Conservation (phyloP, 2,797 vertebrate genomes). For the Acomys russatus region DNA sequence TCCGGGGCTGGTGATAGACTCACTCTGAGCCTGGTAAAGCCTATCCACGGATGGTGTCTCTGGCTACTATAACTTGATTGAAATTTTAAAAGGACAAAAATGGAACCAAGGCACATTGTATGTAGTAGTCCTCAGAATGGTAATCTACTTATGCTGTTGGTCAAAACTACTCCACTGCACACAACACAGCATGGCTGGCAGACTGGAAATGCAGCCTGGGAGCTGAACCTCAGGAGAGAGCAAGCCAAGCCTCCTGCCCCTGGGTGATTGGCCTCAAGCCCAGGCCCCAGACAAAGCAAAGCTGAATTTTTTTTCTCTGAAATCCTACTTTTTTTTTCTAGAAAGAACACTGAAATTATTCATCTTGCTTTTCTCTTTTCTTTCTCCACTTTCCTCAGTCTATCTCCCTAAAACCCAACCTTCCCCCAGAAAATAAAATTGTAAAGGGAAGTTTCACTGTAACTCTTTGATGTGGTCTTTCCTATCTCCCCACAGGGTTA, state of each 20-base stretch:
- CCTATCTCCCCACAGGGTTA: background rate
- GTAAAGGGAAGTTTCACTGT: background rate
- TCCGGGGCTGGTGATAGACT: background rate
- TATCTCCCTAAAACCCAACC: background rate
- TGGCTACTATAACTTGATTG: background rate
- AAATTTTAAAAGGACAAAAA: slow-evolving; percentile 44
- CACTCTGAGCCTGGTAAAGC: background rate
- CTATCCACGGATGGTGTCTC: background rate
- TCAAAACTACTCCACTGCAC: background rate
- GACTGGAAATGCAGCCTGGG: background rate
- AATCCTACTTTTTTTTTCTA: background rate
- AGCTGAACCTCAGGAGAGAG: accelerated
- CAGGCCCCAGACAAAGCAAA: background rate
- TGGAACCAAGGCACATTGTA: background rate
- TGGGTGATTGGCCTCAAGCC: background rate
- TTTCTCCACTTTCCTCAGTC: background rate
- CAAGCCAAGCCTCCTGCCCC: background rate
- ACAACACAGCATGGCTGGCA: background rate
- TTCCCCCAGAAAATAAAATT: background rate
- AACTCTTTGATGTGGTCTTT: background rate
- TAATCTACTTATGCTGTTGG: background rate
- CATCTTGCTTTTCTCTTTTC: background rate
- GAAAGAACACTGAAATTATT: background rate
- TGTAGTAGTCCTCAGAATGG: background rate
- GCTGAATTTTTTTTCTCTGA: background rate